phyloP scores from a whole-genome alignment of 2,797 vertebrate genomes.

The Sorex maritimensis region DNA sequence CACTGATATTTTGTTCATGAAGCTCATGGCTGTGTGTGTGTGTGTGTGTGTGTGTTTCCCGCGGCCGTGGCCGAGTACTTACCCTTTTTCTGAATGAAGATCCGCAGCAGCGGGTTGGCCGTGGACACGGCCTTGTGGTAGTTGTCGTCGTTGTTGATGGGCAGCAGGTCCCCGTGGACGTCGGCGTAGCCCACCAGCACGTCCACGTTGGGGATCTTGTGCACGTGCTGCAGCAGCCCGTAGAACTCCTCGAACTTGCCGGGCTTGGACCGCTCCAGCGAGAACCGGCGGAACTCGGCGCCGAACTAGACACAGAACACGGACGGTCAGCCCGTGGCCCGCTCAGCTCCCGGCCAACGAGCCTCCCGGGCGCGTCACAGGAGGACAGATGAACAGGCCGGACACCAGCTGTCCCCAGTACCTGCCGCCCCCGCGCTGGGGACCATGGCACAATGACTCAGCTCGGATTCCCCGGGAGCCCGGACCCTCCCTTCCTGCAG shows the following conservation, averaged over 20 bases:
- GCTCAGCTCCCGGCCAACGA: background rate
- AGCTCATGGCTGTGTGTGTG: background rate
- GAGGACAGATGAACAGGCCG: background rate
- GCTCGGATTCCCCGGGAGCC: conserved; percentile 3
- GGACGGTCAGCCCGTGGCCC: background rate
- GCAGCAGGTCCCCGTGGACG: conserved; percentile 97
- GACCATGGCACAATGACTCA: background rate
- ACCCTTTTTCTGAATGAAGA: conserved; percentile 99
- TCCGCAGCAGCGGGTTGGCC: conserved; percentile 96
- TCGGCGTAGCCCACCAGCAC: conserved; percentile 97
- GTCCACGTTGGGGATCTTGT: conserved; percentile 98
- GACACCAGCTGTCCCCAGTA: no score
- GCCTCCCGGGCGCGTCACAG: no score
- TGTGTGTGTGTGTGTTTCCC: background rate
- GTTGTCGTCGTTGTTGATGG: conserved; percentile 99
- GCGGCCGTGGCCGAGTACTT: conserved; percentile 79
- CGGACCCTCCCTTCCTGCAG: background rate
- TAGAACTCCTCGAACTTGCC: conserved; percentile 99
- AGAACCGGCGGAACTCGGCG: conserved; percentile 98
- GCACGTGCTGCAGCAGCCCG: conserved; percentile 97
- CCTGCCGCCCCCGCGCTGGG: background rate
- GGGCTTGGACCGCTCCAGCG: conserved; percentile 97
- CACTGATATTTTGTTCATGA: background rate
- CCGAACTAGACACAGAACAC: conserved; percentile 93
- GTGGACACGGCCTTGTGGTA: conserved; percentile 98